Base-by-base conservation (phyloP, 2,888 invertebrate species). In the Caenorhabditis doughertyi region DNA sequence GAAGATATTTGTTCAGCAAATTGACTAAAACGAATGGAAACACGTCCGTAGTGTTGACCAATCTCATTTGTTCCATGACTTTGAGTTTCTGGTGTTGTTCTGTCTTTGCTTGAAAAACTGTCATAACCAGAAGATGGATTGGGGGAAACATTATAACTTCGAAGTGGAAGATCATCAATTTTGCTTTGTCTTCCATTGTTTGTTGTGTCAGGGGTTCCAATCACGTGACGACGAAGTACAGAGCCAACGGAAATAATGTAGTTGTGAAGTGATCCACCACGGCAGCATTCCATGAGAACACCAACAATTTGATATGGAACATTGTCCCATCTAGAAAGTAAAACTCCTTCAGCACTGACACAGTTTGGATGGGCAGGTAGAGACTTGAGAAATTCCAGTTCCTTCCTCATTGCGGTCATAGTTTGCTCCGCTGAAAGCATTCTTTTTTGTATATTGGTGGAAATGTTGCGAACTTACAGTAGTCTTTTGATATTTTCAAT, bases 81-180 rank as follows among this genome's bases (percentile, higher is more conserved):
- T 8, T 77, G 55, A 29, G 11, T 27, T 5, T 79, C 79, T 21
- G 65, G 71, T 8, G 62, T 65, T 16, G 71, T 71, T 25, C 67
- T 42, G n/a, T 81, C 79, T 55, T 70, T 65, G 21, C 71, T 71
- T 0, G 73, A 29, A 21, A 81, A 74, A 25, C 81, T 81, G 11
- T 81, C 81, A 39, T 85, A 85, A 49, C 85, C 85, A 32, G 85
- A 85, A 18, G 83, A 83, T 23, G 85, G 83, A 1, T 84, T 81
- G 2, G 84, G 84, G 1, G 85, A 81, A 9, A 18, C 60, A n/a
- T 83, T 71, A 25, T 42, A 53, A 39, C 44, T 58, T 51, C 77
- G 27, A 7, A 68, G 32, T 39, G 56, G 44, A 9, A 27, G 3
- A n/a, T 68, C 67, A 25, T 80, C 62, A 32, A 21, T 39, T 16